phyloP scores from a whole-genome alignment of 2,888 invertebrate genomes.

The Hydriomena furcata region DNA sequence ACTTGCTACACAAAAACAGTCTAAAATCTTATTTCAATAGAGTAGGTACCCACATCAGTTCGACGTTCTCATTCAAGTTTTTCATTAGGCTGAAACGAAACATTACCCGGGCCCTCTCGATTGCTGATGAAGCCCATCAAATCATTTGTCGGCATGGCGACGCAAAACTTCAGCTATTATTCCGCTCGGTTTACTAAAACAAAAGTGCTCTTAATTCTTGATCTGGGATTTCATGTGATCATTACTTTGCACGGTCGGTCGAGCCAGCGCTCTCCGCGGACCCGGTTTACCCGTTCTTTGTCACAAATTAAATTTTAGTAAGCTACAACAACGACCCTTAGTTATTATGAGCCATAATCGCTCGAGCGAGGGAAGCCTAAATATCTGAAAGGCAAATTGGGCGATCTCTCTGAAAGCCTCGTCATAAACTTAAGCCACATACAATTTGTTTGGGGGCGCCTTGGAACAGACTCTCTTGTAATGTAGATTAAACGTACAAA shows the following conservation, averaged over 20 bases:
- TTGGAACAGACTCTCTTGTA: constrained; percentile 33
- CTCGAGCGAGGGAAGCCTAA: constrained; percentile 48
- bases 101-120: constrained; percentile 62
- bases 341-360: constrained; percentile 56
- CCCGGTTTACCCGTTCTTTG: constrained; percentile 50
- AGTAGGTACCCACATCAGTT: constrained; percentile 40
- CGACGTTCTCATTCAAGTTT: constrained; percentile 46
- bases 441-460: constrained; percentile 37
- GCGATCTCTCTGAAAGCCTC: constrained; percentile 48
- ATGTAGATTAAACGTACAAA: constrained; percentile 22
- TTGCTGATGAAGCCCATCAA: constrained; percentile 71
- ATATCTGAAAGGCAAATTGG: constrained; percentile 55
- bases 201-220: constrained; percentile 75
- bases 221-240: constrained; percentile 74
- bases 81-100: constrained; percentile 58
- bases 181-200: constrained; percentile 74
- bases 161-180: constrained; percentile 73
- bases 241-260: constrained; percentile 69
- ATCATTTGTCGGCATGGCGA: constrained; percentile 75
- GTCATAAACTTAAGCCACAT: constrained; percentile 50
- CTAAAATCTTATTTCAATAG: constrained; percentile 54
- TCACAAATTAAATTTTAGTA: constrained; percentile 65
- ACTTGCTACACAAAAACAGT: constrained; percentile 55
- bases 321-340: constrained; percentile 56
- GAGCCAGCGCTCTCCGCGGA: constrained; percentile 46